Evolutionary conservation across 1,140 invertebrate species (phyloP).

Genomic region (Chlorops oryzae): DNA sequence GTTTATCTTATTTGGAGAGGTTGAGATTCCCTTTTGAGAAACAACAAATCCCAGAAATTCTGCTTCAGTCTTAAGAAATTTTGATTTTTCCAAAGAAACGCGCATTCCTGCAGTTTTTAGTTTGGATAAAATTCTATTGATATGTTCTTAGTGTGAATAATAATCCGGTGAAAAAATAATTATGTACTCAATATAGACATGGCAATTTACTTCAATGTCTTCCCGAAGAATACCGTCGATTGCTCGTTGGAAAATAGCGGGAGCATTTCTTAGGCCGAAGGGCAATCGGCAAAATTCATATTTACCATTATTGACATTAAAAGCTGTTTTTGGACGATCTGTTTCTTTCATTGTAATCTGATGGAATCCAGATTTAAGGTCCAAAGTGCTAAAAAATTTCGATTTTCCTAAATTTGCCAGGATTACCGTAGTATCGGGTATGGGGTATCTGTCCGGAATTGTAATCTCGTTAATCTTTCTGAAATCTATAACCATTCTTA

Average conservation of each 20-base stretch:
- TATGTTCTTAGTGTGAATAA: conserved; percentile 26
- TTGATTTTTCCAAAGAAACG: conserved; percentile 17
- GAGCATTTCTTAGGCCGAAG: conserved; percentile 22
- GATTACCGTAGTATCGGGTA: conserved; percentile 22
- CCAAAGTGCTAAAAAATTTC: conserved; percentile 19
- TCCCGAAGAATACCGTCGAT: conserved; percentile 19
- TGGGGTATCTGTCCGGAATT: conserved; percentile 13
- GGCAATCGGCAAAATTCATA: conserved; percentile 25
- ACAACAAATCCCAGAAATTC: conserved; percentile 25
- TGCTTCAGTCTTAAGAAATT: conserved; percentile 18
- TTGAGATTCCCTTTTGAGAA: conserved; percentile 23
- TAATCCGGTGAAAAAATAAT: conserved; percentile 16
- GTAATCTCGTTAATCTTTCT: conserved; percentile 13
- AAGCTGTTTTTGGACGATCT: too few species aligned
- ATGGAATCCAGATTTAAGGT: conserved; percentile 17
- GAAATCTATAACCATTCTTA: neutral
- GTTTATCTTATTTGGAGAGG: conserved; percentile 27
- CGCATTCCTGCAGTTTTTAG: neutral
- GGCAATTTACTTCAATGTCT: conserved; percentile 8
- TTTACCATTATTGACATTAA: conserved; percentile 2
- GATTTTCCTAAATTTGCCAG: conserved; percentile 15
- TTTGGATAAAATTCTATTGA: conserved; percentile 33
- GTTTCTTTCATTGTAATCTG: conserved; percentile 5
- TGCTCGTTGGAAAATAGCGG: conserved; percentile 11
- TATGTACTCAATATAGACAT: conserved; percentile 25